Conservation (phyloP, 2,888 invertebrate genomes). For the Synanthedon myopaeformis region DNA sequence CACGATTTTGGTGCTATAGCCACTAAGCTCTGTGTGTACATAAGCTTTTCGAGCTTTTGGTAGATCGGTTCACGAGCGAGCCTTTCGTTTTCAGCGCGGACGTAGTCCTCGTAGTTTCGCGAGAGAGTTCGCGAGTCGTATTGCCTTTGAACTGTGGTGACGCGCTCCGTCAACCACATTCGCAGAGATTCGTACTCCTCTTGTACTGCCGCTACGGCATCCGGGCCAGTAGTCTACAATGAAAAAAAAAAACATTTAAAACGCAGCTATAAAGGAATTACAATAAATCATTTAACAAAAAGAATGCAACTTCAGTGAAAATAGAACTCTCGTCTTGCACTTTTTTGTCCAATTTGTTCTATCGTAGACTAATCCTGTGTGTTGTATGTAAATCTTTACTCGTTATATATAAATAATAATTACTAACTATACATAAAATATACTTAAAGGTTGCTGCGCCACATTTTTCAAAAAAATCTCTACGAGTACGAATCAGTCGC, state of each 20-base stretch:
- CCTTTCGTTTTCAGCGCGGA: slow-evolving; percentile 81
- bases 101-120: slow-evolving; percentile 84
- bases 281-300: neutral
- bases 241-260: neutral
- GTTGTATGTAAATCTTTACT: no score
- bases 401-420: no score
- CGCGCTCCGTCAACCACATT: slow-evolving; percentile 85
- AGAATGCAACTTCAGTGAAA: no score
- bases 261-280: neutral
- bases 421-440: no score
- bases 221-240: slow-evolving; percentile 73
- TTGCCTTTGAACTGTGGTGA: slow-evolving; percentile 80
- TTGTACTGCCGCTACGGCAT: slow-evolving; percentile 82
- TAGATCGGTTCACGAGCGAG: slow-evolving; percentile 79
- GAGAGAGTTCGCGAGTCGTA: slow-evolving; percentile 81
- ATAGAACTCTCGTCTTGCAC: no score
- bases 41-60: slow-evolving; percentile 81
- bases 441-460: no score
- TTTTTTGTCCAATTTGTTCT: no score
- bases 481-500: no score
- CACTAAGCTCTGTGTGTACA: slow-evolving; percentile 83
- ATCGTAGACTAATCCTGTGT: no score
- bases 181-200: slow-evolving; percentile 84
- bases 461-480: no score
- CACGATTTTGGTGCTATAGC: slow-evolving; percentile 89